Percentiles rank a stretch among this genome's conserved stretches.
These are phyloP conservation scores for Pelagia noctiluca DNA, from an alignment of 30 jellyfish, hydroid and myxozoan species.

Conservation along the genomic window DNA sequence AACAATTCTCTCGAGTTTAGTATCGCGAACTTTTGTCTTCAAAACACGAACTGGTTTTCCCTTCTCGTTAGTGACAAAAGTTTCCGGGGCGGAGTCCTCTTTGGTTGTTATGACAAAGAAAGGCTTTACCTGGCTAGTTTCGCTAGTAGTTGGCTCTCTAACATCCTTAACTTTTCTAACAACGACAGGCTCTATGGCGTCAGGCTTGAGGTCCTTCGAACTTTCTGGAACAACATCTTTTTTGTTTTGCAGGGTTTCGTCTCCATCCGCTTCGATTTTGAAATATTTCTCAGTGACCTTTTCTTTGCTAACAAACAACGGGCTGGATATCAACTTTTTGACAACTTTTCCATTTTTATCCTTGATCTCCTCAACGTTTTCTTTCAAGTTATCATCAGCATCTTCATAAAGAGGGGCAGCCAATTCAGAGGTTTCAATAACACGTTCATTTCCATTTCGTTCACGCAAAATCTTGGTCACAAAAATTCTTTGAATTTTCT, in stretches of 20 bases:
- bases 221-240: conserved; percentile 69
- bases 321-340: conserved; percentile 39
- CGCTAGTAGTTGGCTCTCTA: neutral
- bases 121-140: conserved; percentile 1
- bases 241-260: conserved; percentile 40
- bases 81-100: conserved; percentile 47
- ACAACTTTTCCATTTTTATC: conserved; percentile 9
- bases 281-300: conserved; percentile 5
- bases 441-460: conserved; percentile 79
- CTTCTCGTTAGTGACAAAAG: conserved; percentile 4
- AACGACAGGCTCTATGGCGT: neutral
- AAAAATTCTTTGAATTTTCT: conserved; percentile 65
- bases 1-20: neutral
- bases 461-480: conserved; percentile 75
- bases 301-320: conserved; percentile 54
- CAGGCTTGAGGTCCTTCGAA: neutral
- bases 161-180: neutral
- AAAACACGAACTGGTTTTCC: conserved; percentile 17
- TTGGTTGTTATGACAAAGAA: conserved; percentile 17
- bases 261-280: conserved; percentile 62
- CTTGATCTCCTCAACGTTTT: conserved; percentile 13
- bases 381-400: conserved; percentile 55
- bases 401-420: conserved; percentile 52
- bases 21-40: conserved; percentile 13
- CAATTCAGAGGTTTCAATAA: conserved; percentile 73